These are phyloP conservation scores for Salticus scenicus DNA, from an alignment of 2,888 invertebrate species.

Conservation along the genomic window DNA sequence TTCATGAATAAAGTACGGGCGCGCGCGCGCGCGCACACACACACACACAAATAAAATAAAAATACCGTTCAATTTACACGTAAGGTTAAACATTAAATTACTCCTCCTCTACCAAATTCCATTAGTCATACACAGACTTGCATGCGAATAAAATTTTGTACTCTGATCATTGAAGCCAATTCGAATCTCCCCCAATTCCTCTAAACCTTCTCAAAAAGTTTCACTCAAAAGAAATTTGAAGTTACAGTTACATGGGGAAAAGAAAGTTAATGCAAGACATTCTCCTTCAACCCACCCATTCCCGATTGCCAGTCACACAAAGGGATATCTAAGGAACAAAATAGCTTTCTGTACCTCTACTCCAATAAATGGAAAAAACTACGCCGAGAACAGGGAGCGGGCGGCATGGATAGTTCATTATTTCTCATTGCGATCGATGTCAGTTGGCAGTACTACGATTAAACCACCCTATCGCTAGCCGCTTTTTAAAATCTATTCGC, in stretches of 20 bases:
- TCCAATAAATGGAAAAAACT: constrained; percentile 46
- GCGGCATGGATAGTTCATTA: constrained; percentile 66
- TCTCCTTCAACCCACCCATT: constrained; percentile 38
- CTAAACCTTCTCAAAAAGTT: too few relatives aligned
- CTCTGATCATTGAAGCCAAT: neutral
- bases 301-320: constrained; percentile 35
- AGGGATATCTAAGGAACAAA: constrained; percentile 38
- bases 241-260: constrained; percentile 27
- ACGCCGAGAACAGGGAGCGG: constrained; percentile 47
- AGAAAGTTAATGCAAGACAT: constrained; percentile 49
- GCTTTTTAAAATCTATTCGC: constrained; percentile 39
- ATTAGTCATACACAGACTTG: too few relatives aligned
- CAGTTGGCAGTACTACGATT: constrained; percentile 31
- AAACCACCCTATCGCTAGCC: constrained; percentile 31
- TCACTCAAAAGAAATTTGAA: too few relatives aligned
- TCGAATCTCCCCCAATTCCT: too few relatives aligned
- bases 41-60: too few relatives aligned
- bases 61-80: too few relatives aligned
- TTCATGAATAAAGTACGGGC: too few relatives aligned
- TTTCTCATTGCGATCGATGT: constrained; percentile 61
- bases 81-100: too few relatives aligned
- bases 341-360: constrained; percentile 60
- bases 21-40: too few relatives aligned
- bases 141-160: constrained; percentile 11
- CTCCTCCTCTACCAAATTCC: too few relatives aligned